Evolutionary conservation across 2,113 vertebrate species (phyloP).

Genomic region (Malaclemys terrapin): DNA sequence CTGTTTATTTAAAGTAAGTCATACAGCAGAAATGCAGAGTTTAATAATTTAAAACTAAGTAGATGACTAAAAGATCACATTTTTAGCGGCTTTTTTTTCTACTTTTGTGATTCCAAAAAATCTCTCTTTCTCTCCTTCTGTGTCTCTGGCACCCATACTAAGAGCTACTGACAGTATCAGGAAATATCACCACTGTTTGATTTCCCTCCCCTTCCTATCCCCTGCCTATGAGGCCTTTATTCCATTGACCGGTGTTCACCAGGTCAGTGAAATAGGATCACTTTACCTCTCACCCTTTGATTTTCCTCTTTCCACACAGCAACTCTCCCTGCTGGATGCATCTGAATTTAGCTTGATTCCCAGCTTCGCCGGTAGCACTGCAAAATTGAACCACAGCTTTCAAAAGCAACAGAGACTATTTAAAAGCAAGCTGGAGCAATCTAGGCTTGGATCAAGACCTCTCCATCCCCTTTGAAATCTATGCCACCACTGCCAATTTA

Average conservation of each 20-base stretch:
- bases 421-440: conserved; percentile 50
- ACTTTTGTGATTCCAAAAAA: not conserved
- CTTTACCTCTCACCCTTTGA: conserved; percentile 33
- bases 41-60: conserved; percentile 35
- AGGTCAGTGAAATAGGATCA: conserved; percentile 28
- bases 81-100: not conserved
- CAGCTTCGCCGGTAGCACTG: conserved; percentile 30
- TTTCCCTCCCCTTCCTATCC: not conserved
- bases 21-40: not conserved
- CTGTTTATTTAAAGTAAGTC: conserved; percentile 24
- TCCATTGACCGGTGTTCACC: conserved; percentile 18
- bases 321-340: conserved; percentile 31
- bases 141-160: not conserved
- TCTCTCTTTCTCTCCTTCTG: not conserved
- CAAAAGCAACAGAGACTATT: conserved; percentile 30
- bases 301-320: conserved; percentile 46
- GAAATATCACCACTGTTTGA: not conserved
- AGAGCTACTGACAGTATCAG: not conserved
- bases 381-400: conserved; percentile 54
- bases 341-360: conserved; percentile 55
- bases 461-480: conserved; percentile 9
- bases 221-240: conserved; percentile 23
- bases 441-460: conserved; percentile 29
- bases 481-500: conserved; percentile 16
- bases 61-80: conserved; percentile 28